Percentiles rank a stretch among this genome's conserved stretches.
phyloP scores from a whole-genome alignment of 2,113 vertebrate genomes.

The Seriola rivoliana region DNA sequence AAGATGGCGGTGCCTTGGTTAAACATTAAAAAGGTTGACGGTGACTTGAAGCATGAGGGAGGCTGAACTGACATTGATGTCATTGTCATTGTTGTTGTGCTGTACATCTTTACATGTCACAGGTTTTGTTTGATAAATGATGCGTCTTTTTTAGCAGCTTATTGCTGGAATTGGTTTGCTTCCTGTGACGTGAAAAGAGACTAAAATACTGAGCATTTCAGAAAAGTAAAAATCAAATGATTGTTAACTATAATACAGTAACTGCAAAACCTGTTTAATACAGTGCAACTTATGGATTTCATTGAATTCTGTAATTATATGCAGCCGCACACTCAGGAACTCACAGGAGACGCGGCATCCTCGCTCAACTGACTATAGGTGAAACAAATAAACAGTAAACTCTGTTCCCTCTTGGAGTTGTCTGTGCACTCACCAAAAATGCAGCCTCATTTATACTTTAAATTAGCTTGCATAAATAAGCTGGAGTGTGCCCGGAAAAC shows the following conservation, averaged over 20 bases:
- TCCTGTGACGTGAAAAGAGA: neutral
- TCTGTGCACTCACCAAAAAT: conserved; percentile 57
- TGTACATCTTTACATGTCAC: neutral
- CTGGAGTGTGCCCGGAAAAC: conserved; percentile 69
- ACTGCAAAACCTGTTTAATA: conserved; percentile 11
- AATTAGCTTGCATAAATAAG: conserved; percentile 78
- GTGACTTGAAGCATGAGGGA: too few species aligned
- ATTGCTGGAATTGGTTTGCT: conserved; percentile 1
- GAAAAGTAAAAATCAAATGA: neutral
- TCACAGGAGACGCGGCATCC: conserved; percentile 40
- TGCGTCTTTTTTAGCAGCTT: neutral
- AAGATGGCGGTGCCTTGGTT: neutral
- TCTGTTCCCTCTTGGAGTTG: conserved; percentile 64
- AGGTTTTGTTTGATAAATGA: neutral
- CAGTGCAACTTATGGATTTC: conserved; percentile 32
- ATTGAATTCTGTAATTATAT: conserved; percentile 50
- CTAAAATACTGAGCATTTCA: neutral
- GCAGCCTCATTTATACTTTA: conserved; percentile 72
- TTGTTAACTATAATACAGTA: conserved; percentile 16
- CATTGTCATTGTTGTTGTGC: too few species aligned
- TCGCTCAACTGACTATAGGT: conserved; percentile 53
- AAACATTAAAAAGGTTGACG: neutral
- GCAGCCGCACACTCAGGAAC: conserved; percentile 30
- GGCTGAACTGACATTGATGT: neutral
- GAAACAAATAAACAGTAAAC: conserved; percentile 70